Evolutionary conservation across 2,888 invertebrate species (phyloP).

Genomic region (Eupithecia insigniata): DNA sequence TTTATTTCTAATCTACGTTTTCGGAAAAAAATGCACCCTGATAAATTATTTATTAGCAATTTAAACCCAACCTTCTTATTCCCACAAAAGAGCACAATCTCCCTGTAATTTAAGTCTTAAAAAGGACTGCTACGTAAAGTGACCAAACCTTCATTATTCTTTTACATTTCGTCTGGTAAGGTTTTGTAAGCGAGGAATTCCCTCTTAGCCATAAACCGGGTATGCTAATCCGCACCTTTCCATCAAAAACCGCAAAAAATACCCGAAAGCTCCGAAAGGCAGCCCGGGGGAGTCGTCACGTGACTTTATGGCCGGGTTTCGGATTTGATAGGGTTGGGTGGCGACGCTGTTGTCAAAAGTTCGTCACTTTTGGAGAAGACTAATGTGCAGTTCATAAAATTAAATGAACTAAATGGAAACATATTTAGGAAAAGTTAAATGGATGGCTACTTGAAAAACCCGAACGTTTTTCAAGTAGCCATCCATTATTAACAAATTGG

Average conservation of each 20-base stretch:
- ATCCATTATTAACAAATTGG: too few relatives aligned
- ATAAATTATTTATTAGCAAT: neutral
- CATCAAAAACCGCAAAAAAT: conserved; percentile 7
- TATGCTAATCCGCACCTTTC: conserved; percentile 7
- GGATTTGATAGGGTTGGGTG: neutral
- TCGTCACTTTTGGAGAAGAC: too few relatives aligned
- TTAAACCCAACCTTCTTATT: neutral
- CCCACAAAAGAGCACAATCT: neutral
- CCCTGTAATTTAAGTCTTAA: neutral
- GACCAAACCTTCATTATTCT: neutral
- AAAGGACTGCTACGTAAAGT: neutral
- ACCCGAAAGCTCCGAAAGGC: neutral
- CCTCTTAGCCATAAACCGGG: neutral
- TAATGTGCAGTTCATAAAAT: too few relatives aligned
- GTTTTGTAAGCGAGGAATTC: neutral
- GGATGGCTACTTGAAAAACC: too few relatives aligned
- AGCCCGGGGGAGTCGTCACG: neutral
- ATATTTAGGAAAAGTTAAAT: too few relatives aligned
- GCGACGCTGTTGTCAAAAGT: neutral
- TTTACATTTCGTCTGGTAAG: neutral
- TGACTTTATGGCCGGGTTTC: neutral
- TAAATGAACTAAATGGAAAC: too few relatives aligned
- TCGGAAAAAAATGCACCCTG: too few relatives aligned
- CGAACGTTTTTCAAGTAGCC: too few relatives aligned
- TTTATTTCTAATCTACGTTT: too few relatives aligned